Conservation (phyloP, 1,140 invertebrate species). For the Caerostris extrusa region DNA sequence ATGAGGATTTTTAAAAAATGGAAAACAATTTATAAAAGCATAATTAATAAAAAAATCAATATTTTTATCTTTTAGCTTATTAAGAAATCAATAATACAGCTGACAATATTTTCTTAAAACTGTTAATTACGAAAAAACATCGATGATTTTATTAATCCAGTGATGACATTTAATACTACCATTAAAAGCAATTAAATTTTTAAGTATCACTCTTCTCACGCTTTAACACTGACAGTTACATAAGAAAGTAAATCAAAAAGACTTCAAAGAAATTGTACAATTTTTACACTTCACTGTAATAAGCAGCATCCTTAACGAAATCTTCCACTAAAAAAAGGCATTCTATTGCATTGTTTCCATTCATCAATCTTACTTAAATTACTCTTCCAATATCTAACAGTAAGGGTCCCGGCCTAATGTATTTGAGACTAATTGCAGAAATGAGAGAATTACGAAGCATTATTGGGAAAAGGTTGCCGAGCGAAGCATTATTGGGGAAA, state of each 20-base stretch:
- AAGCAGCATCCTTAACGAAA: not conserved
- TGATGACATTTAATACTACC: not conserved
- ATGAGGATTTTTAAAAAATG: too few relatives aligned
- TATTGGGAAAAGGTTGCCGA: conserved; percentile 57
- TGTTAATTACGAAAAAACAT: too few relatives aligned
- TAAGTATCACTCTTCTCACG: conserved; percentile 9
- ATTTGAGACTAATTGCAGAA: conserved; percentile 43
- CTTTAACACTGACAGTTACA: not conserved
- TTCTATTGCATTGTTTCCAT: conserved; percentile 45
- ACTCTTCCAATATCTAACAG: conserved; percentile 55
- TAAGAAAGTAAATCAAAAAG: conserved; percentile 28
- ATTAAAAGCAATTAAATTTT: not conserved
- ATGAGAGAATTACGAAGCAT: conserved; percentile 57
- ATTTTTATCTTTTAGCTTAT: too few relatives aligned
- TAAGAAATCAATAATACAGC: too few relatives aligned
- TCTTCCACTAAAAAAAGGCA: conserved; percentile 10
- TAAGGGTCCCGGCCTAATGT: conserved; percentile 36
- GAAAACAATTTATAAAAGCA: too few relatives aligned
- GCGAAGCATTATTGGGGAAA: conserved; percentile 60
- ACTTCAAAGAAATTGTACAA: not conserved
- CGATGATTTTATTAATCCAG: too few relatives aligned
- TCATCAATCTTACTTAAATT: conserved; percentile 57
- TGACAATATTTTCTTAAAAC: too few relatives aligned
- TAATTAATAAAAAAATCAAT: too few relatives aligned
- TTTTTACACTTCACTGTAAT: not conserved